Evolutionary conservation across 2,113 vertebrate species (phyloP).

Genomic region (Serranochromis macrocephalus): DNA sequence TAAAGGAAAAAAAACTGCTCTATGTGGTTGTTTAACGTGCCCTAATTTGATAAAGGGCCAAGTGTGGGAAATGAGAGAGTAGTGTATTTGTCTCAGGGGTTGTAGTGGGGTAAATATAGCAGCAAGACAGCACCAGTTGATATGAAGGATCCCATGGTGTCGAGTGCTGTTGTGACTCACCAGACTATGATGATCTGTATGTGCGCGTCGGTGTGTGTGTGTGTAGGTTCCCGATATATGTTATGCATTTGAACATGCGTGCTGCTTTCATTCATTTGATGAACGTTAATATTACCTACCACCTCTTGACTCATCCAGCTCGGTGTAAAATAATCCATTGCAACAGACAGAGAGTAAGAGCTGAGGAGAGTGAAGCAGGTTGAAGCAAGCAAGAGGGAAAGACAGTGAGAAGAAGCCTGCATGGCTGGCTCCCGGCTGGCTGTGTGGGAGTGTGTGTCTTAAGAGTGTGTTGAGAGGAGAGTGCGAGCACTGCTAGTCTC

Average conservation of each 20-base stretch:
- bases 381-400: background rate
- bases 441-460: conserved; percentile 48
- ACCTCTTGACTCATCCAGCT: background rate
- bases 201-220: background rate
- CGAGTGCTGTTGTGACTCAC: conserved; percentile 63
- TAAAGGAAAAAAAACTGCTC: conserved; percentile 1
- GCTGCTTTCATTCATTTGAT: conserved; percentile 27
- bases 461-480: conserved; percentile 71
- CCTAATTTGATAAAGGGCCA: conserved; percentile 62
- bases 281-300: conserved; percentile 1
- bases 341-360: background rate
- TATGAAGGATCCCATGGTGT: conserved; percentile 63
- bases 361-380: background rate
- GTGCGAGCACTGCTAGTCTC: conserved; percentile 49
- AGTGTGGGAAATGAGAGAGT: conserved; percentile 59
- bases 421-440: conserved; percentile 60
- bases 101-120: conserved; percentile 70
- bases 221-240: background rate
- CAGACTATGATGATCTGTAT: conserved; percentile 7
- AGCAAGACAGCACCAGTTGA: conserved; percentile 67
- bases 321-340: background rate
- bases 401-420: conserved; percentile 6
- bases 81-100: conserved; percentile 60
- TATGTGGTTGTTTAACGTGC: conserved; percentile 51
- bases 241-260: conserved; percentile 4